Evolutionary conservation across 2,113 vertebrate species (phyloP), one percentile per base, ranked within the genome.

Genomic region (Vimba vimba): DNA sequence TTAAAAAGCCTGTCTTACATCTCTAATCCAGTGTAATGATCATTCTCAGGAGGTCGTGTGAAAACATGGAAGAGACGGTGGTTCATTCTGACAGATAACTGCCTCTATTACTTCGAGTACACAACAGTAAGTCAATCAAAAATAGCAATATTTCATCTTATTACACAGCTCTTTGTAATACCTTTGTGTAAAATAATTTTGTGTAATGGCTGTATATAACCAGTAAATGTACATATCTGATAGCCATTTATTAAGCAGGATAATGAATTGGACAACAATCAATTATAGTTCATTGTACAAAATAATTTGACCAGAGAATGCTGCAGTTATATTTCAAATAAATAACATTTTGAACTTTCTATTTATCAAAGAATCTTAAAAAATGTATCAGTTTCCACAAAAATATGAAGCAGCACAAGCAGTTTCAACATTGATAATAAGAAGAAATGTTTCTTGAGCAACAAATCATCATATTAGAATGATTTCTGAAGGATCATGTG

Each of bases 101-200:
- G 95, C 90, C 93, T 96, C 76, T 96, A 95, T 90, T 95, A 96
- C 91, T 96, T 95, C 92, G 95, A 96, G 89, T 96, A 95, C 90
- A 95, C 94, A 27, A 96, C 95, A 89, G 95, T 96, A 92, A 95
- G 95, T 93, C 76, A 36, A 15, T 43, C 39, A 12, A 4, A 47
- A 36, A 25, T 0, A 2, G 8, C 10, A 25, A 39, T 27, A 3
- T 19, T 73, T 39, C 36, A 43, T 23, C 36, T 73, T 43, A 43
- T 1, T 73, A n/a, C 21, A 39, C 10, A 23, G 5, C 4, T 13
- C 36, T 43, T 8, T 68, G 15, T 33, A 33, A 68, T 33, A 30
- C 13, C 4, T 27, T 25, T 62, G 60, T 25, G 3, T 25, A 19
- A 62, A 33, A 33, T 33, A 19, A 21, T 30, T 55, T 9, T 19